phyloP scores from a whole-genome alignment of 2,888 invertebrate genomes.

The Eupithecia tripunctaria region DNA sequence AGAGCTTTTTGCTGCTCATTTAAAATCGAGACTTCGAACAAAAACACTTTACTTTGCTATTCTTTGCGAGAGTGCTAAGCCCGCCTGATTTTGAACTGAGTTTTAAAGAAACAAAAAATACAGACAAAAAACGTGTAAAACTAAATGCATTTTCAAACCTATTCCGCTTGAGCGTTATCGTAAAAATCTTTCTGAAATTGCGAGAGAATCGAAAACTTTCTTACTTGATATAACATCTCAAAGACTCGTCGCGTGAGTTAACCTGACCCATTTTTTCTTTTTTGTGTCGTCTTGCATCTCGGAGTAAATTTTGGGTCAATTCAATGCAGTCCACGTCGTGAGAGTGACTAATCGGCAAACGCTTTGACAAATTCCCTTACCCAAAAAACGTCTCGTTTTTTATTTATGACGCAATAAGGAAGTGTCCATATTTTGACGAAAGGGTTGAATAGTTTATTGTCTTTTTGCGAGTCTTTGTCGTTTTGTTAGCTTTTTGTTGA shows the following conservation, averaged over 20 bases:
- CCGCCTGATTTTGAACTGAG: background rate
- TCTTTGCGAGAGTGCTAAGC: background rate
- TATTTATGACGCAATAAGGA: slow-evolving; percentile 82
- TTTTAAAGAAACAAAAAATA: slow-evolving; percentile 9
- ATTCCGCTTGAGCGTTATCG: slow-evolving; percentile 2
- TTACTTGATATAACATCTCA: slow-evolving; percentile 27
- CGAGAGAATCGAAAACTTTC: slow-evolving; percentile 15
- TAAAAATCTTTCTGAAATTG: slow-evolving; percentile 19
- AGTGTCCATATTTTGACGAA: slow-evolving; percentile 79
- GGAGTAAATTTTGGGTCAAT: slow-evolving; percentile 37
- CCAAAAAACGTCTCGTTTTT: slow-evolving; percentile 64
- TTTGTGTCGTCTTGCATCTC: slow-evolving; percentile 25
- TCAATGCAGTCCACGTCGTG: slow-evolving; percentile 22
- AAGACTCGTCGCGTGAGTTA: slow-evolving; percentile 9
- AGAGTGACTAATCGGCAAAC: slow-evolving; percentile 26
- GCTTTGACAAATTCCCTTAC: slow-evolving; percentile 21
- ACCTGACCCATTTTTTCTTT: slow-evolving; percentile 35
- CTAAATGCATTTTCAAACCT: slow-evolving; percentile 15
- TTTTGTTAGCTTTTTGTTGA: slow-evolving; percentile 73
- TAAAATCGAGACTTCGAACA: background rate
- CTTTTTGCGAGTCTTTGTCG: slow-evolving; percentile 70
- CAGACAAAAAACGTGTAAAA: slow-evolving; percentile 2
- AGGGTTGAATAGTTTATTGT: slow-evolving; percentile 81
- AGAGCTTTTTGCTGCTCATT: background rate
- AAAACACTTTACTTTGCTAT: background rate